Conservation (phyloP, 2,113 vertebrate genomes). For the Myanophis thanlyinensis region DNA sequence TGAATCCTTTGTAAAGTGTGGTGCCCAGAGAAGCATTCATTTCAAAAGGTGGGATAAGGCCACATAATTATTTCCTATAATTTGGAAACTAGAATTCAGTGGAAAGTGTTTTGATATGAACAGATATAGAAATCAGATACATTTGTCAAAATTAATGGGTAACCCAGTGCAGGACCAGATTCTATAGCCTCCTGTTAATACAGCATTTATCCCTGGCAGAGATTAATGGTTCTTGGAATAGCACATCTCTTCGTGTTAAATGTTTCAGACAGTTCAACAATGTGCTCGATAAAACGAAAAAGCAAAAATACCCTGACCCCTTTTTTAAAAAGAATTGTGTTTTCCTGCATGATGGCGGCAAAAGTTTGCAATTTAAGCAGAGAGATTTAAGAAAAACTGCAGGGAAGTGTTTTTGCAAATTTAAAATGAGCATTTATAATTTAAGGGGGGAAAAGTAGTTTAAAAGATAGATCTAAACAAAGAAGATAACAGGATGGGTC, state of each 20-base stretch:
- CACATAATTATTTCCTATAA: neutral
- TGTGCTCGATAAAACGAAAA: conserved; percentile 36
- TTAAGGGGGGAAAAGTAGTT: conserved; percentile 21
- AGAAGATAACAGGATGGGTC: conserved; percentile 18
- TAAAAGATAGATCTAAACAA: neutral
- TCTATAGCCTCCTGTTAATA: conserved; percentile 20
- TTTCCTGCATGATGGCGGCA: conserved; percentile 4
- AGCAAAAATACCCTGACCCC: conserved; percentile 34
- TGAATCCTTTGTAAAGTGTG: neutral
- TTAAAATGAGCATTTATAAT: conserved; percentile 24
- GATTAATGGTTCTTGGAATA: conserved; percentile 28
- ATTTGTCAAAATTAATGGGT: conserved; percentile 34
- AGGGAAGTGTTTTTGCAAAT: conserved; percentile 36
- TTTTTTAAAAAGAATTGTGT: conserved; percentile 5
- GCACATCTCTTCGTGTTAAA: conserved; percentile 40
- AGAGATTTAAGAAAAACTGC: neutral
- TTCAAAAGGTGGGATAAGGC: neutral
- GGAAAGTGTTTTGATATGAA: conserved; percentile 49
- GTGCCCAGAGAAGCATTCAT: neutral
- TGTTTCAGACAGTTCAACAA: conserved; percentile 24
- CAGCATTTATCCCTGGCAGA: conserved; percentile 12
- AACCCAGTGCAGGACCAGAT: conserved; percentile 4
- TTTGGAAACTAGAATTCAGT: conserved; percentile 50
- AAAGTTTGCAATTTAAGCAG: conserved; percentile 6
- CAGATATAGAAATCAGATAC: conserved; percentile 29